phyloP scores from a whole-genome alignment of 2,888 invertebrate genomes.

The Trissolcus japonicus region DNA sequence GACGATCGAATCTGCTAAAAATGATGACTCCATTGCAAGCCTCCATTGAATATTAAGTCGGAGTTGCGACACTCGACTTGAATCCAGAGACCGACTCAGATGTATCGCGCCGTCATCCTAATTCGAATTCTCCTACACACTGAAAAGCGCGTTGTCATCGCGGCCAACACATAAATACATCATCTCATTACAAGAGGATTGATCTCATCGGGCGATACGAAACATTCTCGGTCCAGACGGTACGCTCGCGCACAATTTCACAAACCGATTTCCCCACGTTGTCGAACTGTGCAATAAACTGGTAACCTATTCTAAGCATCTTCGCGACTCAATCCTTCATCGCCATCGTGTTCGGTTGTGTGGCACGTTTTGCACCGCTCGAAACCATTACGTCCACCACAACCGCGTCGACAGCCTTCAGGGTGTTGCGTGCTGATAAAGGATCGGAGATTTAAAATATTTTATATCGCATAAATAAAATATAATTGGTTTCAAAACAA shows the following conservation, averaged over 20 bases:
- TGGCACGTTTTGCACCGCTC: conserved; percentile 11
- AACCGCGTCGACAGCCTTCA: conserved; percentile 35
- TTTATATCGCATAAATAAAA: neutral
- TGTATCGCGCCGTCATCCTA: conserved; percentile 35
- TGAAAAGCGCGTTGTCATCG: conserved; percentile 23
- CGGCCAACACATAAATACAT: conserved; percentile 41
- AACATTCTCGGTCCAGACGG: conserved; percentile 8
- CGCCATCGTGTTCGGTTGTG: conserved; percentile 11
- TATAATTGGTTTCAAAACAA: neutral
- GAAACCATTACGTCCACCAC: conserved; percentile 35
- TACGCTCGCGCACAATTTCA: conserved; percentile 3
- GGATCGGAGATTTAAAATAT: conserved; percentile 1
- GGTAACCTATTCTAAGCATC: conserved; percentile 46
- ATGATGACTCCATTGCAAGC: conserved; percentile 20
- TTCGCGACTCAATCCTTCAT: conserved; percentile 32
- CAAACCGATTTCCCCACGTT: conserved; percentile 43
- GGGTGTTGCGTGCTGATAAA: conserved; percentile 22
- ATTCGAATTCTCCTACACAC: conserved; percentile 23
- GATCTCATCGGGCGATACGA: conserved; percentile 19
- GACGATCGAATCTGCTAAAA: neutral
- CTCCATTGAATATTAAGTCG: conserved; percentile 12
- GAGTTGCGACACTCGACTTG: conserved; percentile 22
- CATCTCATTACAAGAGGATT: conserved; percentile 37
- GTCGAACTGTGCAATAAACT: conserved; percentile 47
- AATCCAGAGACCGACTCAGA: conserved; percentile 16